Evolutionary conservation across 2,888 invertebrate genomes (phyloP), one percentile per base, ranked within the genome.

Genomic region (Linyphia triangularis): DNA sequence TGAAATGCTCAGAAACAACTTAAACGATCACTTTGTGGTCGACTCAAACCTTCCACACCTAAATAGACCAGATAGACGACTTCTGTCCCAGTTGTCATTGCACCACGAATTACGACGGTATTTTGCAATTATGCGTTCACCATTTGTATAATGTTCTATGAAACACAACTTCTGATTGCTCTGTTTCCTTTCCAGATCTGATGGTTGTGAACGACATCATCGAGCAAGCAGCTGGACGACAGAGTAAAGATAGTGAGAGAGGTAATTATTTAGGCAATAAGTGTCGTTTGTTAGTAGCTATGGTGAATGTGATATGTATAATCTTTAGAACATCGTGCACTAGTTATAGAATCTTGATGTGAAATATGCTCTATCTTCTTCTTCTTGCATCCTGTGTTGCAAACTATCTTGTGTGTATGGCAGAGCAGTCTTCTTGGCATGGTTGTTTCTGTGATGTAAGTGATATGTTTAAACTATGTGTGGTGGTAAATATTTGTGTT

Each of bases 151-250:
- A n/a, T n/a, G n/a, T n/a, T n/a, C n/a, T n/a, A n/a, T n/a, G n/a
- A n/a, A n/a, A n/a, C n/a, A n/a, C n/a, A n/a, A n/a, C n/a, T n/a
- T n/a, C 51, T 51, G n/a, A 51, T 16, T 24, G 1, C 19, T 75
- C 26, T 19, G n/a, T 75, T 67, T 40, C 24, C 28, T 51, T 85
- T 94, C 84, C 94, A 98, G 98, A 99, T 94, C 97, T 98, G 90
- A 97, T 98, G 97, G 98, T 98, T 91, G 94, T 98, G 92, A 98
- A 97, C 93, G 98, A 98, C 93, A 97, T 99, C 92, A 97, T 98
- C 92, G 98, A 98, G 93, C 98, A 98, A 94, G 98, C 96, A 89
- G 90, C 83, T 5, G 89, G 89, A 37, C 70, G 88, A 2, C 89
- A 90, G 40, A 90, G 91, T 91, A 89, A 89, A 89, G 96, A 96